Evolutionary conservation across 1,140 invertebrate genomes (phyloP), one percentile per base, ranked within the genome.

Genomic region (Temnothorax nylanderi): DNA sequence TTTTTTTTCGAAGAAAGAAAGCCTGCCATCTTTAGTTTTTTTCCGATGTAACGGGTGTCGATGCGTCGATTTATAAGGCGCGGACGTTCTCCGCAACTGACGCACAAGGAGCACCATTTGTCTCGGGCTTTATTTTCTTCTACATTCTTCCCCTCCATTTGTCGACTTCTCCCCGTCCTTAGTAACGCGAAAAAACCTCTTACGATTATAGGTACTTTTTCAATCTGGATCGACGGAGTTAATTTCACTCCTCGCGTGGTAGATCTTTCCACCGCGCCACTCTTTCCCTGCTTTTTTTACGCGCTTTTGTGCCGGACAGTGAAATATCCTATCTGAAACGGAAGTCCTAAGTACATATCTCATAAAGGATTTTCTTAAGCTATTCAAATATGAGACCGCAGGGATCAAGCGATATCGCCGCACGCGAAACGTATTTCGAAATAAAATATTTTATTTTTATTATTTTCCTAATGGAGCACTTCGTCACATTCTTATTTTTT

Each of bases 81-180:
- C 90, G 87, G 84, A 91, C 86, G 88, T 90, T 87, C 89, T 85
- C 87, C 78, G 85, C 81, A 78, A 87, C 54, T 62, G 85, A 77
- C 89, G 84, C 87, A 86, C 77, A 86, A 84, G 77, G 89, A 89
- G 75, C 75, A 64, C 86, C 88, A 87, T 87, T 90, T 87, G 81
- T 90, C 89, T 89, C 75, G 67, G 21, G 56, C 69, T 88, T 84
- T 90, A 81, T 87, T 91, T 87, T 89, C 87, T 32, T 60, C 65
- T 56, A 56, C 67, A 62, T 86, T 78, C 26, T 77, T 78, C 56
- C 71, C 54, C 62, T 41, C 49, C 54, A 76, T 85, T 87, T 88
- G 58, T 54, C 54, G 49, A 60, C 49, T 56, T 49, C 88, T 75
- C 18, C 47, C n/a, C 65, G 47, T 81, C 32, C 13, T 44, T 34